phyloP scores from a whole-genome alignment of 2,888 invertebrate genomes.

The Drosophila suboccidentalis region DNA sequence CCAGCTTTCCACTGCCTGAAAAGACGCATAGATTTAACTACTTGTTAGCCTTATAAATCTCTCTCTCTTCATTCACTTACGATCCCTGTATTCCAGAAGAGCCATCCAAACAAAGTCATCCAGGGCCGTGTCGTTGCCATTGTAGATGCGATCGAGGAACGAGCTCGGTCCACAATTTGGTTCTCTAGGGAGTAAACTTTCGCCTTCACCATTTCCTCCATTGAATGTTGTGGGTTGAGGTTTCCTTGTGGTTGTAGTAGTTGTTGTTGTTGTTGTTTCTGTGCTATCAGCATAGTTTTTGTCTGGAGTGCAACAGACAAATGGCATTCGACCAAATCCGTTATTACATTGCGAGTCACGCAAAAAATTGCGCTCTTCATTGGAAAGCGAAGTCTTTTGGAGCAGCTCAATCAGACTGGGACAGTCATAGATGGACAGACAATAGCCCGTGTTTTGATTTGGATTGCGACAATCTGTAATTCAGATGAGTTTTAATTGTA shows the following conservation, averaged over 20 bases:
- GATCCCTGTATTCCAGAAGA: slow-evolving; percentile 88
- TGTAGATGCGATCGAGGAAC: slow-evolving; percentile 87
- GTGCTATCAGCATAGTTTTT: slow-evolving; percentile 42
- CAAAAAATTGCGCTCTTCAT: slow-evolving; percentile 70
- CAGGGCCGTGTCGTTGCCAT: slow-evolving; percentile 88
- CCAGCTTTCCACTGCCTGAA: slow-evolving; percentile 63
- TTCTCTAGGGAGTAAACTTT: slow-evolving; percentile 74
- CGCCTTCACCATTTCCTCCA: slow-evolving; percentile 50
- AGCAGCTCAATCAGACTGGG: slow-evolving; percentile 71
- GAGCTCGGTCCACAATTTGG: slow-evolving; percentile 82
- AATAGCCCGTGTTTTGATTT: slow-evolving; percentile 77
- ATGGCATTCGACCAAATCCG: slow-evolving; percentile 75
- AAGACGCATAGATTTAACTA: background rate
- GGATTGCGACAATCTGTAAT: slow-evolving; percentile 86
- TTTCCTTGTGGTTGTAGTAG: slow-evolving; percentile 9
- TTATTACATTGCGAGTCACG: slow-evolving; percentile 76
- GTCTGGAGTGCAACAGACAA: slow-evolving; percentile 83
- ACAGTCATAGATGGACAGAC: slow-evolving; percentile 83
- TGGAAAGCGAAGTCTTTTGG: slow-evolving; percentile 44
- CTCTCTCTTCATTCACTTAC: slow-evolving; percentile 85
- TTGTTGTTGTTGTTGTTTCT: slow-evolving; percentile 23
- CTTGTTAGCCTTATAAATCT: too few species aligned
- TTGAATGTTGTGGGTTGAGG: slow-evolving; percentile 1
- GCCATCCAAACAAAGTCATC: slow-evolving; percentile 91
- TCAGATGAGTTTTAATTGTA: background rate